phyloP scores from a whole-genome alignment of 2,113 vertebrate species.

The Coptodon bakossiorum region DNA sequence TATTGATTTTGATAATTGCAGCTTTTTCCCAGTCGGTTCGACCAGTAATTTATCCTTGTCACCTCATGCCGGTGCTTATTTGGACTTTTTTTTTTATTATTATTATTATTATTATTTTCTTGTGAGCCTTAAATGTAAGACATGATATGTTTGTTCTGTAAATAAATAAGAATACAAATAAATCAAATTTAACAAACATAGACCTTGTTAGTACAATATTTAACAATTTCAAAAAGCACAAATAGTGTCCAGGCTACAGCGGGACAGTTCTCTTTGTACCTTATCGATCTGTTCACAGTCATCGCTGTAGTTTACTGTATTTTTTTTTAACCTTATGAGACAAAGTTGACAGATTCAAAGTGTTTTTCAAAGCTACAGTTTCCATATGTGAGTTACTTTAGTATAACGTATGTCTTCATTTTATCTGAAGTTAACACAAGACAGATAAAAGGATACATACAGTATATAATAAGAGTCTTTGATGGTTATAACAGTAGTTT shows the following conservation, averaged over 20 bases:
- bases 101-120: neutral
- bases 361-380: neutral
- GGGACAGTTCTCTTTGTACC: neutral
- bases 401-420: neutral
- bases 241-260: neutral
- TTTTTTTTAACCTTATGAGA: neutral
- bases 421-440: neutral
- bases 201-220: neutral
- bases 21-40: neutral
- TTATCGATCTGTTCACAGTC: neutral
- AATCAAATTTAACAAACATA: neutral
- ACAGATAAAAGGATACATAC: neutral
- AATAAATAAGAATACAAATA: neutral
- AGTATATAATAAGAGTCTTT: neutral
- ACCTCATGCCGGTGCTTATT: neutral
- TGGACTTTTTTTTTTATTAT: neutral
- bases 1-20: slow-evolving; percentile 21
- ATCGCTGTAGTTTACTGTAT: neutral
- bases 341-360: neutral
- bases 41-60: neutral
- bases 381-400: neutral
- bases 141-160: neutral
- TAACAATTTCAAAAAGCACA: neutral
- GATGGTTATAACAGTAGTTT: neutral
- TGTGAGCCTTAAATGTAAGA: neutral